These are phyloP conservation scores for Camponotus floridanus DNA, from an alignment of 1,140 invertebrate species.

Conservation along the genomic window DNA sequence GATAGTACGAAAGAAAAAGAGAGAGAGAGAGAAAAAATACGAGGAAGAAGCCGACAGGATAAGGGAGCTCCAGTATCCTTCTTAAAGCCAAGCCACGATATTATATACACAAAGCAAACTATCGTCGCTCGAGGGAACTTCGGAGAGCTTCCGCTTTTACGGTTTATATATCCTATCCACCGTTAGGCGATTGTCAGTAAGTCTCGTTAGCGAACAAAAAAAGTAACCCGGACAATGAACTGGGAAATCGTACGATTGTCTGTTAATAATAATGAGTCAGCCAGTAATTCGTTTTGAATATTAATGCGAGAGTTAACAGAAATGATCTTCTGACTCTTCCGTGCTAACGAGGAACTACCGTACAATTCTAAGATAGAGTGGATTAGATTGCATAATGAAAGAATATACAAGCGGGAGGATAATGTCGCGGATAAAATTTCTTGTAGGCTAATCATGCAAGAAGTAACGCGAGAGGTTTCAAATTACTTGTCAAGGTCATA, in stretches of 20 bases:
- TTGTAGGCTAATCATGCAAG: slow-evolving; percentile 16
- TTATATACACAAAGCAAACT: slow-evolving; percentile 38
- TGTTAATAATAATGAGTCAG: slow-evolving; percentile 37
- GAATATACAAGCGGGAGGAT: neutral
- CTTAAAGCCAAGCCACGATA: slow-evolving; percentile 9
- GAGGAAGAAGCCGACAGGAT: slow-evolving; percentile 23
- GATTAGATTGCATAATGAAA: neutral
- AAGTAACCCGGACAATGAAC: neutral
- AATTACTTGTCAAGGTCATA: slow-evolving; percentile 15
- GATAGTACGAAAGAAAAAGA: neutral
- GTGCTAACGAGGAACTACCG: neutral
- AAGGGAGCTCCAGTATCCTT: slow-evolving; percentile 28
- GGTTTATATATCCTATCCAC: slow-evolving; percentile 8
- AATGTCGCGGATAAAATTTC: slow-evolving; percentile 23
- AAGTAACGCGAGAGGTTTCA: slow-evolving; percentile 8
- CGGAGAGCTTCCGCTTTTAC: slow-evolving; percentile 34
- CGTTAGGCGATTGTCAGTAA: slow-evolving; percentile 11
- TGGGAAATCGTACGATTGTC: slow-evolving; percentile 19
- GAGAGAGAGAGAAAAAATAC: neutral
- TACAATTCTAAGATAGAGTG: slow-evolving; percentile 16
- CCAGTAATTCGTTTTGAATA: slow-evolving; percentile 4
- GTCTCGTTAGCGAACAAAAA: slow-evolving; percentile 17
- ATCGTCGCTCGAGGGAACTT: slow-evolving; percentile 18
- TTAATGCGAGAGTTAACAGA: slow-evolving; percentile 1
- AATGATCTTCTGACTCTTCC: neutral